phyloP scores from a whole-genome alignment of 2,113 vertebrate species.

The Cyanoderma ruficeps region DNA sequence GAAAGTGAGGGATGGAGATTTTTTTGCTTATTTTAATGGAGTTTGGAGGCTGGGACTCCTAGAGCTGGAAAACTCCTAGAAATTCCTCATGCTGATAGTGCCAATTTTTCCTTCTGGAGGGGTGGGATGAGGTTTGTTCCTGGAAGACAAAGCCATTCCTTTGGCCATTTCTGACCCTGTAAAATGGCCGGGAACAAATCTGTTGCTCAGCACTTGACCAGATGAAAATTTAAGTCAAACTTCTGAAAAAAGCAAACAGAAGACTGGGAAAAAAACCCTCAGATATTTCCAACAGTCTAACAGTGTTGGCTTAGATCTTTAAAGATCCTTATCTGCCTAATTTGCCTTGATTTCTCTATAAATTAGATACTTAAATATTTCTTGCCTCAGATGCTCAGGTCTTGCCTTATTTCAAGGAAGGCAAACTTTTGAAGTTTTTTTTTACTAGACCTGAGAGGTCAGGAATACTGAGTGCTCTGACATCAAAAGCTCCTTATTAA shows the following conservation, averaged over 20 bases:
- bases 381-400: not conserved
- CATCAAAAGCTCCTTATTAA: slow-evolving; percentile 15
- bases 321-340: not conserved
- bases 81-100: not conserved
- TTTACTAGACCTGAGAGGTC: not conserved
- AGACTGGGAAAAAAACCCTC: not conserved
- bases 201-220: not conserved
- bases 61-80: not conserved
- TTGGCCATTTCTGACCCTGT: not conserved
- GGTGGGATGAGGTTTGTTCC: not conserved
- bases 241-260: not conserved
- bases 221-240: not conserved
- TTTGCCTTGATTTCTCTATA: slow-evolving; percentile 6
- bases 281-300: not conserved
- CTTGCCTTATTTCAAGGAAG: not conserved
- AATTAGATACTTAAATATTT: slow-evolving; percentile 19
- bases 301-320: not conserved
- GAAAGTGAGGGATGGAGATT: not conserved
- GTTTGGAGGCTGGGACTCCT: not conserved
- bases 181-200: not conserved
- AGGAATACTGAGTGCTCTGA: not conserved
- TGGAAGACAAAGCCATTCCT: not conserved
- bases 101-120: not conserved
- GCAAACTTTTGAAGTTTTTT: slow-evolving; percentile 6
- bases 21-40: not conserved